Evolutionary conservation across 2,888 invertebrate species (phyloP).

Genomic region (Leptarthrus brevirostris): DNA sequence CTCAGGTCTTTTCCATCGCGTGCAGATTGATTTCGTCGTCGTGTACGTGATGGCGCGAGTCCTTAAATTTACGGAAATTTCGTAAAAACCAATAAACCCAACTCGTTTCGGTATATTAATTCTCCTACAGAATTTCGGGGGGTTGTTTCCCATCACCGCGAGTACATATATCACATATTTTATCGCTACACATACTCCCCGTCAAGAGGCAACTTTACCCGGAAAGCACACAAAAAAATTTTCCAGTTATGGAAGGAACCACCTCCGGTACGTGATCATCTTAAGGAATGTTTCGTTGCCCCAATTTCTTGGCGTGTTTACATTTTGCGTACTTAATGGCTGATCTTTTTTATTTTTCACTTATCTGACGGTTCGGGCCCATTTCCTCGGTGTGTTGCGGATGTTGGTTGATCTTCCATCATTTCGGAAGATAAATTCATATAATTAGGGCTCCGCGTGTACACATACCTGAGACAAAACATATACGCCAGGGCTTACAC

Average conservation of each 20-base stretch:
- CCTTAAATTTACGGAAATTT: not conserved
- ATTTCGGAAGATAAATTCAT: conserved; percentile 36
- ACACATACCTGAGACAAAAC: not conserved
- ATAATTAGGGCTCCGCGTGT: conserved; percentile 1
- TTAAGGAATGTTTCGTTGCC: not conserved
- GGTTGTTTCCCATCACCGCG: too few species aligned
- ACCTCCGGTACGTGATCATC: conserved; percentile 31
- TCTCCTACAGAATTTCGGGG: too few species aligned
- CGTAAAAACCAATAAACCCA: not conserved
- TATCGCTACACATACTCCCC: not conserved
- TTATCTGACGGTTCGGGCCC: conserved; percentile 37
- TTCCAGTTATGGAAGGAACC: not conserved
- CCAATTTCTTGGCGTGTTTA: conserved; percentile 47
- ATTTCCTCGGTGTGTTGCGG: conserved; percentile 21
- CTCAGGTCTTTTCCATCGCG: not conserved
- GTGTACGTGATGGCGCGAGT: not conserved
- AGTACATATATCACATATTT: not conserved
- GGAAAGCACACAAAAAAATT: conserved; percentile 11
- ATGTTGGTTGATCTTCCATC: conserved; percentile 38
- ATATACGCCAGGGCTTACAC: conserved; percentile 21
- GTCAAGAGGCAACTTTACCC: not conserved
- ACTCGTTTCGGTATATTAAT: not conserved
- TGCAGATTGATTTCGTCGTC: not conserved
- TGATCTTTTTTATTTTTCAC: conserved; percentile 47
- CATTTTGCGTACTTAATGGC: conserved; percentile 51